A percentile compares a stretch with the other conserved stretches of the same genome.
These are phyloP conservation scores for Gallinago solitaria DNA, from an alignment of 2,797 vertebrate genomes.

Conservation along the genomic window DNA sequence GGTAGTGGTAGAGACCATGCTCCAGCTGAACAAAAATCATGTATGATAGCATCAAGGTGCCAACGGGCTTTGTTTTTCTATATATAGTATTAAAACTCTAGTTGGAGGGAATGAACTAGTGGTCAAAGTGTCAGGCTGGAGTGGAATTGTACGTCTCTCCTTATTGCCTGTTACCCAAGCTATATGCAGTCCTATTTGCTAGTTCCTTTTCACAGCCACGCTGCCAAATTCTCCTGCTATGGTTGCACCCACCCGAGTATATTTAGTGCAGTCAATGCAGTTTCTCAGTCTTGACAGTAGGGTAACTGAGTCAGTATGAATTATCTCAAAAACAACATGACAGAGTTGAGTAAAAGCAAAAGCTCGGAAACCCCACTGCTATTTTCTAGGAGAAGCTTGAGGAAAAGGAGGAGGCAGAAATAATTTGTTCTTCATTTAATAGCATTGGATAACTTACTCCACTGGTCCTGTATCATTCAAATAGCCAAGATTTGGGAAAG, in stretches of 20 bases:
- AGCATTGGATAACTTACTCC: neutral
- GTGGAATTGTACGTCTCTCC: neutral
- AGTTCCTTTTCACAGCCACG: neutral
- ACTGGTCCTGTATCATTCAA: neutral
- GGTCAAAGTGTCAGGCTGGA: neutral
- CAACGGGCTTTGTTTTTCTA: neutral
- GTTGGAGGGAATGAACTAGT: neutral
- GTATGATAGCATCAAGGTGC: neutral
- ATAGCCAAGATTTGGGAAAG: neutral
- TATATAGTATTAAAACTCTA: neutral
- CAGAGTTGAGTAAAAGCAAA: neutral
- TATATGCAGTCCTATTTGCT: neutral
- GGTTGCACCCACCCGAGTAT: neutral
- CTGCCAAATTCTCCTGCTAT: neutral
- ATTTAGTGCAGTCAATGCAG: neutral
- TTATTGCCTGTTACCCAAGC: neutral
- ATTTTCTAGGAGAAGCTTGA: neutral
- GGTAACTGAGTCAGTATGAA: constrained; percentile 1
- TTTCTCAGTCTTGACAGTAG: constrained; percentile 44
- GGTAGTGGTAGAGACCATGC: neutral
- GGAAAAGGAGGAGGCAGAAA: neutral
- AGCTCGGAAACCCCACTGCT: neutral
- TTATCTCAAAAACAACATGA: constrained; percentile 36
- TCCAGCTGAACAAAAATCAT: neutral
- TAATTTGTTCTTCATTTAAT: neutral